These are phyloP conservation scores for Syrrhaptes paradoxus DNA, from an alignment of 2,113 vertebrate genomes.

Conservation along the genomic window DNA sequence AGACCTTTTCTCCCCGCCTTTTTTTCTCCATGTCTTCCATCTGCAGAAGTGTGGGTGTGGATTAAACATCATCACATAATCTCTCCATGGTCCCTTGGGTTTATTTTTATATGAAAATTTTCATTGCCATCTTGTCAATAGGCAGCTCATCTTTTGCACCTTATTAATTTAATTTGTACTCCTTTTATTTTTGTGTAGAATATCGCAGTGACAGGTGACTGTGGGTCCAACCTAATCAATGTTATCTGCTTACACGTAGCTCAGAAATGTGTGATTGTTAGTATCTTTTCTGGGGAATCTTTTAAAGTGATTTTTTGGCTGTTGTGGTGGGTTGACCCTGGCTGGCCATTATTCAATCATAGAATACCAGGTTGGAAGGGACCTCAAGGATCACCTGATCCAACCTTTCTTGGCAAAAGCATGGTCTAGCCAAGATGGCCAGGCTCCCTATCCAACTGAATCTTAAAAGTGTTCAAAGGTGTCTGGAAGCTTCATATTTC, in stretches of 20 bases:
- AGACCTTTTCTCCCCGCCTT: neutral
- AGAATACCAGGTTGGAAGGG: no score
- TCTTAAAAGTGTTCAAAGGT: neutral
- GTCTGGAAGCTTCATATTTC: neutral
- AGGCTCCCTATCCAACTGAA: no score
- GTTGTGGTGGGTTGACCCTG: no score
- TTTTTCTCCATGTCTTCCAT: neutral
- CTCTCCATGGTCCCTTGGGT: accelerated
- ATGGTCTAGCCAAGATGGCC: no score
- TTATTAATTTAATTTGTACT: neutral
- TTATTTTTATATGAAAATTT: neutral
- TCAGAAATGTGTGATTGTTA: neutral
- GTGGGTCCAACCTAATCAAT: neutral
- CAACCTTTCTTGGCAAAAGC: no score
- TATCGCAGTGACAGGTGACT: neutral
- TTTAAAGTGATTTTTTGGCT: neutral
- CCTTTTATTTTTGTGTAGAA: neutral
- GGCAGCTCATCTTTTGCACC: neutral
- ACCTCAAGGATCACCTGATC: no score
- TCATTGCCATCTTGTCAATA: neutral
- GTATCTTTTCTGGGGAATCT: neutral
- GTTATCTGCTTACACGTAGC: neutral
- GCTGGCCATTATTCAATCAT: no score
- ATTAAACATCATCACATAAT: neutral
- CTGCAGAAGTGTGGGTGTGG: neutral